Base-by-base conservation (phyloP, 2,113 vertebrate genomes). In the Phaethon lepturus region DNA sequence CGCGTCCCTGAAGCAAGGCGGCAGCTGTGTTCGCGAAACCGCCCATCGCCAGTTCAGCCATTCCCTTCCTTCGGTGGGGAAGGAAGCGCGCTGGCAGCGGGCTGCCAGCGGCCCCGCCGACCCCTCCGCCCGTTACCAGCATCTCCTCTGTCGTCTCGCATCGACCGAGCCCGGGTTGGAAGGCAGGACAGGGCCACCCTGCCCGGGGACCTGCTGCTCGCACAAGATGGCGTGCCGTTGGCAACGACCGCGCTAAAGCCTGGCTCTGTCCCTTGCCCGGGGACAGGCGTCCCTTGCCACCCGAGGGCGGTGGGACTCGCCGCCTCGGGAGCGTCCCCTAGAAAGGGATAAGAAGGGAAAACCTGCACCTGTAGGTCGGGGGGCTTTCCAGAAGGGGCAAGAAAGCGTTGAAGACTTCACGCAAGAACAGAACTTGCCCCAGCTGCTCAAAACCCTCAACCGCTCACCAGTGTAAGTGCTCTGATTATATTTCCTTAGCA, bases 11-110 rank as follows among this genome's bases (percentile, higher is more conserved):
- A 9, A 17, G 40, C n/a, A 0, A 6, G 45, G 66, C 53, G 8
- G 22, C 2, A 9, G 22, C 1, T 13, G 18, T 2, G 18, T 22
- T 33, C 5, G 44, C 40, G 7, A 5, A n/a, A 24, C 18, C 67
- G 0, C 20, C 1, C 0, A 8, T 9, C 13, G 15, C 53, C 45
- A 8, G 19, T 9, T 15, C 0, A 3, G 60, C 44, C 44, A 11
- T 0, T 53, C 35, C 9, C 5, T 2, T 16, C 17, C 20, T 8
- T 3, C 26, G 1, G 17, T 1, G 14, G 11, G 55, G 29, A 20
- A 9, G 0, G 16, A 2, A 7, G 44, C 2, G 59, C 55, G 0
- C 17, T 8, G 2, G 71, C 62, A 31, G 72, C 4, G 23, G 12
- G 26, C 2, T 11, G 18, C 22, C 56, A 2, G 42, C 78, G 35